Conservation (phyloP, 2,797 vertebrate species). For the Platyrinchus mystaceus region DNA sequence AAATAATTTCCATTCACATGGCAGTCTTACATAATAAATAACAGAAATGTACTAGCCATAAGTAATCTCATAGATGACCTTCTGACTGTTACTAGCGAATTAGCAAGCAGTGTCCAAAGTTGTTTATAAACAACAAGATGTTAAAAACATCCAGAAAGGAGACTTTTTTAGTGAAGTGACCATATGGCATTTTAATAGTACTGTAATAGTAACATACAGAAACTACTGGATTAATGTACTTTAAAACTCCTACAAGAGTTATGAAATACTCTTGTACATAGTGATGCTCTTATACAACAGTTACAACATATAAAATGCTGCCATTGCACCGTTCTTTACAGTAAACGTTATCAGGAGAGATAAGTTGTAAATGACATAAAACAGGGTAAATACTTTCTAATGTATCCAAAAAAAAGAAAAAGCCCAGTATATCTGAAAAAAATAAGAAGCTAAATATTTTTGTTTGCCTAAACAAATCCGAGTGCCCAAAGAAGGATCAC, state of each 20-base stretch:
- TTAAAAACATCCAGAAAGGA: neutral
- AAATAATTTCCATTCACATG: neutral
- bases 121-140: neutral
- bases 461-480: neutral
- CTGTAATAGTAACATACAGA: neutral
- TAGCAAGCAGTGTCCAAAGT: neutral
- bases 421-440: neutral
- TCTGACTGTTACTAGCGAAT: neutral
- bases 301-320: neutral
- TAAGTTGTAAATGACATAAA: neutral
- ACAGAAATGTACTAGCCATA: neutral
- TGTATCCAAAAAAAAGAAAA: neutral
- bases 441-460: neutral
- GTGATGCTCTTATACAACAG: neutral
- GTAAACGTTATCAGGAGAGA: neutral
- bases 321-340: neutral
- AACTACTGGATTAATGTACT: neutral
- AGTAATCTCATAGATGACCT: neutral
- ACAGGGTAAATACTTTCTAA: neutral
- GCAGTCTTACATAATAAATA: neutral
- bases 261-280: neutral
- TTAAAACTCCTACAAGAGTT: neutral
- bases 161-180: neutral
- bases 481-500: neutral
- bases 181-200: neutral